Percentiles rank a stretch among this genome's conserved stretches.
phyloP scores from a whole-genome alignment of 2,113 vertebrate genomes.

The Passer montanus region DNA sequence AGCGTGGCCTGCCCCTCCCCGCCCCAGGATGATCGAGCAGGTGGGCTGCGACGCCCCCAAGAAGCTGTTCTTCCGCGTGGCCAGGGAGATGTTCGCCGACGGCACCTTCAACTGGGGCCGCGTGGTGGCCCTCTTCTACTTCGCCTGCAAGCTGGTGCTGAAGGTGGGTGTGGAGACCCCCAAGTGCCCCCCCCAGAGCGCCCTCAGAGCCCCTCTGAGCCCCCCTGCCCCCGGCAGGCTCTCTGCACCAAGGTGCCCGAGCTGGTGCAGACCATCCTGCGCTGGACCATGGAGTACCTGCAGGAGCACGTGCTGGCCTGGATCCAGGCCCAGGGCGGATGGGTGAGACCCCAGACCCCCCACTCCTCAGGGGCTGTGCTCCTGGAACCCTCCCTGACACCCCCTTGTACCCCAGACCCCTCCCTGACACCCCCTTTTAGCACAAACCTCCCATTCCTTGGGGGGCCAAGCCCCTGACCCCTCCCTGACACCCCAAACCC shows the following conservation, averaged over 20 bases:
- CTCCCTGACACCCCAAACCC: too few species aligned
- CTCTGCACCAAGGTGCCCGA: neutral
- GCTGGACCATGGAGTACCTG: neutral
- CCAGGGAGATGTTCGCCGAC: neutral
- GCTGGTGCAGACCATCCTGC: neutral
- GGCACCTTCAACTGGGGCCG: neutral
- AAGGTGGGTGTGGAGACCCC: neutral
- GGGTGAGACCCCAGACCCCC: neutral
- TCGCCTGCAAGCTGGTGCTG: neutral
- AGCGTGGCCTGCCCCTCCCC: rapidly evolving
- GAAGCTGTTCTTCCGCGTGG: neutral
- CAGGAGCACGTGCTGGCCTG: neutral
- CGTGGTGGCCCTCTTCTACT: neutral
- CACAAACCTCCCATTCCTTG: too few species aligned
- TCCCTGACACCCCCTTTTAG: neutral
- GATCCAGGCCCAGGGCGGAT: neutral
- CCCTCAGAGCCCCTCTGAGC: neutral
- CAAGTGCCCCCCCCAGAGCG: rapidly evolving
- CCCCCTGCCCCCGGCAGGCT: neutral
- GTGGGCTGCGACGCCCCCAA: neutral
- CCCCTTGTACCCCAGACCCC: too few species aligned
- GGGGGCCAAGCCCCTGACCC: neutral
- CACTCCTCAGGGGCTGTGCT: too few species aligned
- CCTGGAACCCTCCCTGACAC: too few species aligned
- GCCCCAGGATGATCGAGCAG: neutral